Evolutionary conservation across 2,113 vertebrate genomes (phyloP).

Genomic region (Pomatostomus ruficeps): DNA sequence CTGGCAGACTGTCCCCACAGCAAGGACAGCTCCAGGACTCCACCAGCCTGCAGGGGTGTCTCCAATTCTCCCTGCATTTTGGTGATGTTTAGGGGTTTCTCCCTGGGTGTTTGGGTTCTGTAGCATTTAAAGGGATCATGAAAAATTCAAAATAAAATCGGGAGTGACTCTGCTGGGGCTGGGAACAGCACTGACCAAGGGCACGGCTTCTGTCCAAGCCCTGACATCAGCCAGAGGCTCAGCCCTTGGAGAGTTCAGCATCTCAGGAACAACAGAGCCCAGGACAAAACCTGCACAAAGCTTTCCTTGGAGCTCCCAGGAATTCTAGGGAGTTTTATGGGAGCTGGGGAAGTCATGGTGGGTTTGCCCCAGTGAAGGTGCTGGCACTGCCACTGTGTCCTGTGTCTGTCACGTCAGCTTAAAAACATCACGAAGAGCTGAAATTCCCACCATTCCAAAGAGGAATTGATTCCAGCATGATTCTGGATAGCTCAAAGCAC

Average conservation of each 20-base stretch:
- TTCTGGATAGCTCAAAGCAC: background rate
- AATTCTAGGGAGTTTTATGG: background rate
- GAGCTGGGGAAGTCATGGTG: background rate
- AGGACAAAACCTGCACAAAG: background rate
- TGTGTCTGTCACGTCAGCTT: background rate
- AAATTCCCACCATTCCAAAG: background rate
- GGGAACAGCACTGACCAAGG: background rate
- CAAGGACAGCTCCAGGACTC: background rate
- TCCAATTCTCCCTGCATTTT: background rate
- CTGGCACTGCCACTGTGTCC: background rate
- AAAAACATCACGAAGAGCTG: background rate
- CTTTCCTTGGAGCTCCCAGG: background rate
- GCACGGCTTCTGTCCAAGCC: background rate
- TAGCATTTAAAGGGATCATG: background rate
- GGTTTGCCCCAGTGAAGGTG: background rate
- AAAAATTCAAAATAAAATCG: background rate
- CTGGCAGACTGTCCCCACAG: background rate
- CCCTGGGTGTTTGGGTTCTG: background rate
- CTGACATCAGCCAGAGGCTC: background rate
- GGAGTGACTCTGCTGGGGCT: background rate
- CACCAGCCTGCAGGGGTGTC: no score
- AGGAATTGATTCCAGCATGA: background rate
- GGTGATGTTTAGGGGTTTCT: background rate
- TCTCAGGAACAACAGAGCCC: background rate
- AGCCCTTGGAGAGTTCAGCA: background rate